phyloP scores from a whole-genome alignment of 1,140 invertebrate genomes.

The Atta cephalotes region DNA sequence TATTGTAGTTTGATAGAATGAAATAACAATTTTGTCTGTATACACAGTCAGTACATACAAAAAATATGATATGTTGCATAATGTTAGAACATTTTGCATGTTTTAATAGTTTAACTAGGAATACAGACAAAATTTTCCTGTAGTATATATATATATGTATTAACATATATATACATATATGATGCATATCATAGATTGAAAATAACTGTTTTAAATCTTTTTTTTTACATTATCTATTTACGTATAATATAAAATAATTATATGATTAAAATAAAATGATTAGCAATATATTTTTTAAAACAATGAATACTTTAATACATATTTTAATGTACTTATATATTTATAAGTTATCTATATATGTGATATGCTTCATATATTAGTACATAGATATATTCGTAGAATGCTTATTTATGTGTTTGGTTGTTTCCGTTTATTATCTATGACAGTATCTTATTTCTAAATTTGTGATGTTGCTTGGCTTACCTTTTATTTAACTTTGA shows the following conservation, averaged over 20 bases:
- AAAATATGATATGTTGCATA: conserved; percentile 44
- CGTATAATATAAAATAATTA: conserved; percentile 1
- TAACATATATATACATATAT: conserved; percentile 24
- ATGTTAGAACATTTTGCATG: conserved; percentile 29
- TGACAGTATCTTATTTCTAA: conserved; percentile 69
- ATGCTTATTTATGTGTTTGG: conserved; percentile 78
- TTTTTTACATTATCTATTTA: conserved; percentile 5
- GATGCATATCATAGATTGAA: conserved; percentile 15
- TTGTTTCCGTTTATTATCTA: conserved; percentile 73
- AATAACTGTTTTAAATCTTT: neutral
- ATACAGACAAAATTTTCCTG: conserved; percentile 71
- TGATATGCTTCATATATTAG: conserved; percentile 66
- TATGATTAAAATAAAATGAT: too few species aligned
- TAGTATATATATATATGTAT: conserved; percentile 57
- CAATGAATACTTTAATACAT: neutral
- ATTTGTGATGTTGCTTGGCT: conserved; percentile 82
- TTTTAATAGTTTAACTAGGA: conserved; percentile 37
- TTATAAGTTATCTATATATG: neutral
- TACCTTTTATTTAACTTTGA: conserved; percentile 83
- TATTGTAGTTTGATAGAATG: conserved; percentile 60
- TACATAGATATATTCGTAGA: conserved; percentile 77
- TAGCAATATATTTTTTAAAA: neutral
- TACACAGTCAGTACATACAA: conserved; percentile 41
- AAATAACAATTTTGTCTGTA: conserved; percentile 73
- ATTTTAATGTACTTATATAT: conserved; percentile 2